These are phyloP conservation scores for Acanthosepion lycidas DNA, from an alignment of 2,888 invertebrate species.

Conservation along the genomic window DNA sequence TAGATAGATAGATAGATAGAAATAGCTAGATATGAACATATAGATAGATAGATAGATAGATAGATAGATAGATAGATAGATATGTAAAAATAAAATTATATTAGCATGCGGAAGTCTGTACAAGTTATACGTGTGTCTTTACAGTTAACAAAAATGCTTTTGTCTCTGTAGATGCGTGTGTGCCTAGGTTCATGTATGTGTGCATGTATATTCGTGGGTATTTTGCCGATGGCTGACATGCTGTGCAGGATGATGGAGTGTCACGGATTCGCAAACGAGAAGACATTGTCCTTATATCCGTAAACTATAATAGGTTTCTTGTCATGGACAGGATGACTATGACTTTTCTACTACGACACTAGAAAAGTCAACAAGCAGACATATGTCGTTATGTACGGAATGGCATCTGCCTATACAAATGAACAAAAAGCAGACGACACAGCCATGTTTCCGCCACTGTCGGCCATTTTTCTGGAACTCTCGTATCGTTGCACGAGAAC, in stretches of 20 bases:
- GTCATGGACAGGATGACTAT: constrained; percentile 33
- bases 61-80: neutral
- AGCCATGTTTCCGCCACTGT: constrained; percentile 3
- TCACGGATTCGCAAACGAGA: neutral
- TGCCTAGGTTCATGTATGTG: neutral
- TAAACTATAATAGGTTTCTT: neutral
- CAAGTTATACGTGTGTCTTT: too few species aligned
- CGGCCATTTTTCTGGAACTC: neutral
- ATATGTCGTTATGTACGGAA: constrained; percentile 33
- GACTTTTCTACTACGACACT: too few species aligned
- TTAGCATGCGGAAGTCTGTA: neutral
- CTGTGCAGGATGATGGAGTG: neutral
- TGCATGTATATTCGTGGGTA: neutral
- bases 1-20: neutral
- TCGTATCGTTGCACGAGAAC: constrained; percentile 8
- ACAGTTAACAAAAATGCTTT: too few species aligned
- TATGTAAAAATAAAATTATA: neutral
- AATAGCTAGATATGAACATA: too few species aligned
- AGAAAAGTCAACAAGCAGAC: neutral
- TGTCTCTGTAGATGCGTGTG: neutral
- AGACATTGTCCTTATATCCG: neutral
- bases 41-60: neutral
- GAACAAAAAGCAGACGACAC: constrained; percentile 21
- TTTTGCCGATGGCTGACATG: neutral
- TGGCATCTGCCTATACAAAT: constrained; percentile 33